Conservation (phyloP, 2,797 vertebrate genomes). For the Mormyrus proboscirostris region DNA sequence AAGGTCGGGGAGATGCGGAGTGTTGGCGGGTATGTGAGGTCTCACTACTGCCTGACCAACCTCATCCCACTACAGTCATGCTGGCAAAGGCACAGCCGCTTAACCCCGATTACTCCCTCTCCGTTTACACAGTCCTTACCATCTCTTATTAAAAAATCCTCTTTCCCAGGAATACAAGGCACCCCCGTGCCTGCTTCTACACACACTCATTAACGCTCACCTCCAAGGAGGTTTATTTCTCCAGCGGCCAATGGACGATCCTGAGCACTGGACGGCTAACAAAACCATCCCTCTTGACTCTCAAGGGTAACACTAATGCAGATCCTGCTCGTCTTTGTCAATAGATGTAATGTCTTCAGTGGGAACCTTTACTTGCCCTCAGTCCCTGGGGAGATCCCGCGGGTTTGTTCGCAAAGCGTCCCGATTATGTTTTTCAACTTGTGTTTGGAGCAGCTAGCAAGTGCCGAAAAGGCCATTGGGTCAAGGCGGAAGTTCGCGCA, state of each 20-base stretch:
- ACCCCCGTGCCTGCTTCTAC: not conserved
- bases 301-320: slow-evolving; percentile 50
- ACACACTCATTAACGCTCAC: not conserved
- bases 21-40: not conserved
- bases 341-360: slow-evolving; percentile 58
- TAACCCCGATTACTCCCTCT: not conserved
- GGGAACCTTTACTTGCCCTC: slow-evolving; percentile 21
- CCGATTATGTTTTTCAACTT: slow-evolving; percentile 62
- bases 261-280: not conserved
- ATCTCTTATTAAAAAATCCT: not conserved
- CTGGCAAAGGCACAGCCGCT: not conserved
- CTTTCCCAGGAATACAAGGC: not conserved
- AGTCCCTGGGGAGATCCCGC: slow-evolving; percentile 43
- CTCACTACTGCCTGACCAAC: not conserved
- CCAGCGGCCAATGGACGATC: not conserved
- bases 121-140: not conserved
- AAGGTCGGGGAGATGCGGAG: not conserved
- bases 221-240: not conserved
- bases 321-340: slow-evolving; percentile 54
- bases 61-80: not conserved
- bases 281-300: slow-evolving; percentile 26
- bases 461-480: slow-evolving; percentile 42
- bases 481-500: slow-evolving; percentile 25
- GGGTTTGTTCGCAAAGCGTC: slow-evolving; percentile 48
- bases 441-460: slow-evolving; percentile 44